Evolutionary conservation across 2,888 invertebrate species (phyloP).

Genomic region (Thyatira batis): DNA sequence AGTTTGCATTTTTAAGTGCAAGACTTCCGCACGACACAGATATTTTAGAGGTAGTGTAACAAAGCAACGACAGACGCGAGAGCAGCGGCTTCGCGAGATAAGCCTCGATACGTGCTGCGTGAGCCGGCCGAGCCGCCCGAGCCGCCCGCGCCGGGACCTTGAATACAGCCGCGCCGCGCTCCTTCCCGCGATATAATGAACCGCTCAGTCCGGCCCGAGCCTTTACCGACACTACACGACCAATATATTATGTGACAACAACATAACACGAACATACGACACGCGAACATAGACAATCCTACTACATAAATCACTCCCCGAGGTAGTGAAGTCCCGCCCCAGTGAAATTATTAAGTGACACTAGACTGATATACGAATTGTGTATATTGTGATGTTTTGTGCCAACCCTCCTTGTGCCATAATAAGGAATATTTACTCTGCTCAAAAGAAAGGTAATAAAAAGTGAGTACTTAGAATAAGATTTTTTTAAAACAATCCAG

Average conservation of each 20-base stretch:
- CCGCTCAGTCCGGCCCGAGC: constrained; percentile 74
- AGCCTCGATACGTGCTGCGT: constrained; percentile 62
- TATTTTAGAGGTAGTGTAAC: constrained; percentile 21
- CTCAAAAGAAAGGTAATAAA: constrained; percentile 48
- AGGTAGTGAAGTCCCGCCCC: constrained; percentile 23
- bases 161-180: constrained; percentile 67
- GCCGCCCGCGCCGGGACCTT: constrained; percentile 64
- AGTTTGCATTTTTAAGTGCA: not conserved
- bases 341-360: constrained; percentile 55
- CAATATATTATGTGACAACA: constrained; percentile 41
- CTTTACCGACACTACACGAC: constrained; percentile 76
- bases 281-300: constrained; percentile 37
- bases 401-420: constrained; percentile 68
- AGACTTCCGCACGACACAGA: constrained; percentile 8
- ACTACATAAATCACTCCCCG: constrained; percentile 36
- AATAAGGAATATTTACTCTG: constrained; percentile 54
- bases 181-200: constrained; percentile 76
- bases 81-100: constrained; percentile 70
- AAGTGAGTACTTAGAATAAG: constrained; percentile 60
- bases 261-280: constrained; percentile 40
- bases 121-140: constrained; percentile 61
- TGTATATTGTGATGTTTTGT: constrained; percentile 78
- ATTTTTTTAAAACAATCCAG: too few relatives aligned
- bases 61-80: constrained; percentile 30
- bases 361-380: constrained; percentile 55